Evolutionary conservation across 2,888 invertebrate species (phyloP), one percentile per base, ranked within the genome.

Genomic region (Protonemura montana): DNA sequence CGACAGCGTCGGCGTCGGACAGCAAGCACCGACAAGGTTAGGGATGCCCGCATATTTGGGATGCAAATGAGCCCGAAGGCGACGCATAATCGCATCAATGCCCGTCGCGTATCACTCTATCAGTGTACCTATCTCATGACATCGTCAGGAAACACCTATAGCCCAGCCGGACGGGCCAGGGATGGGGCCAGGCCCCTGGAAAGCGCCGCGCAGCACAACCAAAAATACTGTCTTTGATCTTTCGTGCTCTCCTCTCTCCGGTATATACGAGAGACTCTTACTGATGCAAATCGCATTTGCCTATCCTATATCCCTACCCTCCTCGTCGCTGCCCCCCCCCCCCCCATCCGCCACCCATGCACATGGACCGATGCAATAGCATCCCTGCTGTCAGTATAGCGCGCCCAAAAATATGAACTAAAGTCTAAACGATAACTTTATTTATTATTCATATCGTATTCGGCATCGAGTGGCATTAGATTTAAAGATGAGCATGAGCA

Each of bases 361-460:
- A 59, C 59, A 59, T 59, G 59, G 59, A 59, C 59, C 16, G 59
- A 21, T 59, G 59, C 59, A 59, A 21, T 21, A 21, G 59, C 59
- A 59, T 59, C 59, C 59, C 59, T 59, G 59, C 59, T 21, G 27
- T 76, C 59, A 28, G 13, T 30, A n/a, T 27, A 42, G 76, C 59
- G 76, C 26, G 84, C 91, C 92, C 92, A 91, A 92, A 93, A 93
- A 93, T 93, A 93, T 93, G 92, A 93, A 92, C 93, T 93, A 93
- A 59, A 59, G 59, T 59, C 59, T 59, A 59, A 93, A 93, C 93
- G 93, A 93, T 93, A 93, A 93, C 93, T 92, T 90, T 92, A 93
- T 93, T 93, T 93, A 93, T 93, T 93, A 93, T 93, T 93, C 93
- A 93, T 93, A 92, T 92, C 92, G 91, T 59, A 87, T 86, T 82